Conservation (phyloP, 2,888 invertebrate genomes). For the Drosophila pseudotalamancana region DNA sequence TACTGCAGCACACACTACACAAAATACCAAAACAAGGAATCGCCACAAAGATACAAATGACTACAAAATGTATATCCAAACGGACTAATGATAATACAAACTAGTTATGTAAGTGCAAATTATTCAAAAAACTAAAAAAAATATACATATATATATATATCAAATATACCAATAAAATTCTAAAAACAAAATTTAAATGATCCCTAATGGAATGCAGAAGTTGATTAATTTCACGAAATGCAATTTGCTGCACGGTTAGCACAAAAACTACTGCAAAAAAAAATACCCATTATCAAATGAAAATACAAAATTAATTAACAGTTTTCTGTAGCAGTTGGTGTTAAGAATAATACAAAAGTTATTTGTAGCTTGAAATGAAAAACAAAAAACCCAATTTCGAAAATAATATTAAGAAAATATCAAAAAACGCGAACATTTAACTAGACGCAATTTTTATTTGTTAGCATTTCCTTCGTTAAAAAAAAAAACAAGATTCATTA, state of each 20-base stretch:
- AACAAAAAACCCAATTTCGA: conserved; percentile 42
- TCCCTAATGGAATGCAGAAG: conserved; percentile 1
- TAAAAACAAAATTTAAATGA: conserved; percentile 8
- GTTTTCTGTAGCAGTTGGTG: conserved; percentile 68
- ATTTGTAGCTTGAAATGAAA: conserved; percentile 58
- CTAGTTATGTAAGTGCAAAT: conserved; percentile 53
- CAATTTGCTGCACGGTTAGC: conserved; percentile 57
- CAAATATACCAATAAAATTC: conserved; percentile 7
- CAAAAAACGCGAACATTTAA: conserved; percentile 34
- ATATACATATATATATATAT: conserved; percentile 16
- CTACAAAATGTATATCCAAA: conserved; percentile 24
- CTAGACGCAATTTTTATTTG: conserved; percentile 68
- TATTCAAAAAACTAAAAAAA: conserved; percentile 39
- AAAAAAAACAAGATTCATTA: conserved; percentile 16
- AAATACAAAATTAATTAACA: conserved; percentile 36
- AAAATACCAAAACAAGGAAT: conserved; percentile 48
- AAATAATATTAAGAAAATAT: conserved; percentile 57
- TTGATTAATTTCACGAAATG: conserved; percentile 21
- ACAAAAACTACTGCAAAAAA: conserved; percentile 43
- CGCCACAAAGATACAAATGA: conserved; percentile 70
- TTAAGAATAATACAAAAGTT: conserved; percentile 59
- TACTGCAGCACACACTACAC: conserved; percentile 59
- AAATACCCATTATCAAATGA: conserved; percentile 23
- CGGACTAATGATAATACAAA: conserved; percentile 23
- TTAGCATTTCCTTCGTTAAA: conserved; percentile 60